Evolutionary conservation across 1,140 invertebrate genomes (phyloP).

Genomic region (Calosoma granatense): DNA sequence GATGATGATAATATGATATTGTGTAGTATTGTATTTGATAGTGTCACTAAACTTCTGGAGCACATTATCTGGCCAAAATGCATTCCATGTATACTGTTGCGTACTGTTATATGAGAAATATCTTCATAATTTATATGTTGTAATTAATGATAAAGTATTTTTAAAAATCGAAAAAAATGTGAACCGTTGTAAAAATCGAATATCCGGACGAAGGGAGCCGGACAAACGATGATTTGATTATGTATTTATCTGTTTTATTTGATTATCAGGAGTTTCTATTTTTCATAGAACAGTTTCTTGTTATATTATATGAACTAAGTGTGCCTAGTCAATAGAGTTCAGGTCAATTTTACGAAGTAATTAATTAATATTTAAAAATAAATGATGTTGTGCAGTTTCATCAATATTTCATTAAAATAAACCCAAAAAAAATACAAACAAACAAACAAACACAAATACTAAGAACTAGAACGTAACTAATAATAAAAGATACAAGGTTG

Average conservation of each 20-base stretch:
- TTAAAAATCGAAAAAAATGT: slow-evolving; percentile 31
- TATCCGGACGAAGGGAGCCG: slow-evolving; percentile 15
- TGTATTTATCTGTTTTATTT: slow-evolving; percentile 31
- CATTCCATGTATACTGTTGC: slow-evolving; percentile 37
- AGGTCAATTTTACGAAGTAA: slow-evolving; percentile 34
- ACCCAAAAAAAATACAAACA: background rate
- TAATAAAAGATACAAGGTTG: slow-evolving; percentile 9
- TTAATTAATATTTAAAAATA: slow-evolving; percentile 21
- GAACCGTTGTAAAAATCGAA: slow-evolving; percentile 28
- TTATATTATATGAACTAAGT: slow-evolving; percentile 36
- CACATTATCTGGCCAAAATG: slow-evolving; percentile 35
- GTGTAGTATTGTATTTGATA: slow-evolving; percentile 22
- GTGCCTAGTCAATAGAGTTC: slow-evolving; percentile 38
- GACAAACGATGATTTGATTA: slow-evolving; percentile 23
- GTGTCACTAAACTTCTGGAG: slow-evolving; percentile 33
- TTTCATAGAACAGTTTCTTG: slow-evolving; percentile 38
- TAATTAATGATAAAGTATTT: slow-evolving; percentile 33
- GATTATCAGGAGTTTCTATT: slow-evolving; percentile 37
- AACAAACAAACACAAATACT: no score
- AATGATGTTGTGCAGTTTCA: slow-evolving; percentile 27
- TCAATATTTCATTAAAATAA: slow-evolving; percentile 18
- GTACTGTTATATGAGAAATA: slow-evolving; percentile 32
- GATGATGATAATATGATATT: slow-evolving; percentile 16
- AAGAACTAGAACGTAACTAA: no score
- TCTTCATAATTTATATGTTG: slow-evolving; percentile 36